phyloP scores from a whole-genome alignment of 1,140 invertebrate species.

The Paralvinella palmiformis region DNA sequence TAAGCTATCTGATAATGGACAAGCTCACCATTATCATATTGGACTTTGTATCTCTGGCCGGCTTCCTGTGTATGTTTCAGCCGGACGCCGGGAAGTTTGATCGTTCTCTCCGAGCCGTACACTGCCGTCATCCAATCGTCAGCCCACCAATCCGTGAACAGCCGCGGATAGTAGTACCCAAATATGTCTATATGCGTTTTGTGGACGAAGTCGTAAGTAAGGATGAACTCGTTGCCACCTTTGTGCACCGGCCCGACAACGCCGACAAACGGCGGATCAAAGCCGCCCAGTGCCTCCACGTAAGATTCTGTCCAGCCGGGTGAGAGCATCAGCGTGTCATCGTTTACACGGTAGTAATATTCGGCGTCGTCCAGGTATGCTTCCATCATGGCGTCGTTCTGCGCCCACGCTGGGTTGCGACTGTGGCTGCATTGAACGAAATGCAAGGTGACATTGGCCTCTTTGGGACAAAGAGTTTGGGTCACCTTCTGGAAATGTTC shows the following conservation, averaged over 20 bases:
- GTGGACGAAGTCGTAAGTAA: constrained; percentile 22
- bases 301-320: constrained; percentile 15
- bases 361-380: constrained; percentile 19
- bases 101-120: constrained; percentile 8
- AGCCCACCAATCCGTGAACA: constrained; percentile 21
- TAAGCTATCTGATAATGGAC: constrained; percentile 7
- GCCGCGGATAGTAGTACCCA: constrained; percentile 10
- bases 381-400: constrained; percentile 22
- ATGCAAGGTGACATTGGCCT: background rate
- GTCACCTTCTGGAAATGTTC: constrained; percentile 7
- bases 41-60: constrained; percentile 11
- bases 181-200: constrained; percentile 14
- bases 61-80: constrained; percentile 15
- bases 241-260: constrained; percentile 18
- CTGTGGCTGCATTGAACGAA: constrained; percentile 18
- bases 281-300: constrained; percentile 11
- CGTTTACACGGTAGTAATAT: constrained; percentile 20
- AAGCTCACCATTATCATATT: background rate
- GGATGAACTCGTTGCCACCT: constrained; percentile 15
- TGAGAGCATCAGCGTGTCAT: constrained; percentile 14
- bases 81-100: constrained; percentile 12
- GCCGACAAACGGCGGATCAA: constrained; percentile 4
- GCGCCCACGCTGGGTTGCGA: constrained; percentile 15
- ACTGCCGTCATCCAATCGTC: constrained; percentile 17
- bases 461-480: constrained; percentile 2